Evolutionary conservation across 2,797 vertebrate genomes (phyloP), one percentile per base, ranked within the genome.

Genomic region (Vespertilio murinus): DNA sequence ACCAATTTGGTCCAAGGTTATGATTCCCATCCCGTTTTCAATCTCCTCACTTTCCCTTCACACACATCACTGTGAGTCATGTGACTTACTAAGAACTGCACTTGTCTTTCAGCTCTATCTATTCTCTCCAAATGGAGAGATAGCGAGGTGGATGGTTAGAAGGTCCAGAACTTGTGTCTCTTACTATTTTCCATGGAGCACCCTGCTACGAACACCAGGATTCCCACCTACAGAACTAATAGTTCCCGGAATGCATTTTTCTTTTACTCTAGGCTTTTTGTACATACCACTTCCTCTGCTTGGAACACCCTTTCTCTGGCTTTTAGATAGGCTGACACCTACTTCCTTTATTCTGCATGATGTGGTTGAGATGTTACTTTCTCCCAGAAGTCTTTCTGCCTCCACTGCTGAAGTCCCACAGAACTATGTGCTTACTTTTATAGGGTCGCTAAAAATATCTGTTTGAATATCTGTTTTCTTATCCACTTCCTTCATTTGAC

Each of bases 401-500:
- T 89, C 70, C 1, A 25, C 25, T 64, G 74, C 65, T 23, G n/a
- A 87, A 75, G 67, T 38, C 49, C 79, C 54, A 20, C 2, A 6
- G 49, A 49, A 45, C 67, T 49, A 13, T 16, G 5, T 38, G 56
- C 65, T 75, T 42, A 56, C 74, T 88, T 59, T 81, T 73, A 78
- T 49, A 95, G 88, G 33, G 33, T 35, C 45, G 64, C 25, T 4
- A 69, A 47, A 35, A 59, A 79, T 16, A n/a, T 79, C 67, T 71
- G 35, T 87, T 94, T 94, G 90, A 88, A 30, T 92, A 64, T 49
- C 82, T 92, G 79, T 74, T 87, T 94, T 91, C 56, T 67, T 38
- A 74, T 16, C 38, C 59, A 75, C 80, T 90, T 85, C 33, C 70
- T 25, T 83, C 47, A 78, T 77, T 91, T 78, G 59, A 52, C 40